Conservation (phyloP, 2,797 vertebrate genomes). For the Triplophysa bombifrons region DNA sequence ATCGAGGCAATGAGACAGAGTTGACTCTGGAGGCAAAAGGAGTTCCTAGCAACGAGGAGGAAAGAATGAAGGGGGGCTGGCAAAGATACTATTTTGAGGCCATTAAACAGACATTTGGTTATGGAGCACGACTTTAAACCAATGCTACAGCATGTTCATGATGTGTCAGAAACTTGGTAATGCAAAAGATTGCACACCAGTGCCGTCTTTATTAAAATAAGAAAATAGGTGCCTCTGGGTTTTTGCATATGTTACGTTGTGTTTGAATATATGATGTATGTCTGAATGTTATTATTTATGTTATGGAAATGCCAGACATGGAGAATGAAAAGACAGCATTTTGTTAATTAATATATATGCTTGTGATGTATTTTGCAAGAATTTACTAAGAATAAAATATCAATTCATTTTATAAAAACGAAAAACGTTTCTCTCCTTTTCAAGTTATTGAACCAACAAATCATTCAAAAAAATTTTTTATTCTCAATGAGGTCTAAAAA, state of each 20-base stretch:
- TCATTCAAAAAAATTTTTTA: background rate
- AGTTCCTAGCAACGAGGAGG: conserved; percentile 84
- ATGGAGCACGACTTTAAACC: conserved; percentile 77
- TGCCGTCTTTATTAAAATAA: conserved; percentile 15
- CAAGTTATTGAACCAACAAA: no score
- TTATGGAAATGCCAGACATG: background rate
- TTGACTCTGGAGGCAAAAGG: conserved; percentile 83
- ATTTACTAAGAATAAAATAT: background rate
- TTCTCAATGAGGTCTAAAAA: background rate
- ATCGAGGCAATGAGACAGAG: conserved; percentile 82
- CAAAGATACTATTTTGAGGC: conserved; percentile 90
- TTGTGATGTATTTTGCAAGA: background rate
- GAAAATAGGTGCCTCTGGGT: background rate
- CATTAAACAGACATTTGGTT: conserved; percentile 95
- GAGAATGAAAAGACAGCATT: background rate
- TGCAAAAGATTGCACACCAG: background rate
- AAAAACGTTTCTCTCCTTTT: no score
- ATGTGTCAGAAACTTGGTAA: background rate
- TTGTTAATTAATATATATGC: conserved; percentile 11
- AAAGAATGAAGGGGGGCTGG: conserved; percentile 90
- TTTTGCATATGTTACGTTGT: background rate
- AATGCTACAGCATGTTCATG: conserved; percentile 59
- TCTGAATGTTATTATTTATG: conserved; percentile 3
- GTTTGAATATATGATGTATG: conserved; percentile 8
- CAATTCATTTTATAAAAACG: no score